These are phyloP conservation scores for Sminthurides bifidus DNA, from an alignment of 1,140 invertebrate genomes.

Conservation along the genomic window DNA sequence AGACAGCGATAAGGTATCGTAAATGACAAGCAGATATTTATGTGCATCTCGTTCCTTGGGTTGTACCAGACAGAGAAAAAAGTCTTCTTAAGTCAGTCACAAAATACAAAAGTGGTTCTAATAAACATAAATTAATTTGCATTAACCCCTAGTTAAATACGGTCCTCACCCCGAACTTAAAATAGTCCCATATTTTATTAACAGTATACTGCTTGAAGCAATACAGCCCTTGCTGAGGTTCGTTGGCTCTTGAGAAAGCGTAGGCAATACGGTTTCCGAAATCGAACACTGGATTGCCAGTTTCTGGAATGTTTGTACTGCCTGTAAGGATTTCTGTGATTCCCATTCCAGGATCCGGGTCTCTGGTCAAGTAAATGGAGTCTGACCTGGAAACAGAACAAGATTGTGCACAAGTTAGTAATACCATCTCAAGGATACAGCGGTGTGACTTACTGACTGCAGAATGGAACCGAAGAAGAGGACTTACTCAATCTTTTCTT, in stretches of 20 bases:
- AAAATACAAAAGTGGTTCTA: neutral
- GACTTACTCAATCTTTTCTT: neutral
- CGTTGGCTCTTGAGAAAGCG: conserved; percentile 29
- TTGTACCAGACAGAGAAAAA: neutral
- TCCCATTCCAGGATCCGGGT: conserved; percentile 29
- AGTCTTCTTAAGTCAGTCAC: conserved; percentile 14
- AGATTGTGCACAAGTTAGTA: neutral
- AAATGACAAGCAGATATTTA: too few relatives aligned
- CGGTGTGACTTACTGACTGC: too few relatives aligned
- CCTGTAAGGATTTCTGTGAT: conserved; percentile 25
- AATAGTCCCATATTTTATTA: conserved; percentile 32
- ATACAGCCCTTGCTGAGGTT: conserved; percentile 29
- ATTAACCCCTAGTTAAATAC: conserved; percentile 22
- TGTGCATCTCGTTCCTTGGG: too few relatives aligned
- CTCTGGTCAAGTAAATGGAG: conserved; percentile 15
- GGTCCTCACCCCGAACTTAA: conserved; percentile 24
- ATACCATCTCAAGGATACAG: neutral
- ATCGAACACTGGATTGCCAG: conserved; percentile 27
- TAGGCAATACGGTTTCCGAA: conserved; percentile 30
- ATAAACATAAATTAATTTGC: neutral
- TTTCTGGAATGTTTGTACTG: conserved; percentile 25
- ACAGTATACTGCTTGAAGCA: conserved; percentile 32
- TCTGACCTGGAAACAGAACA: neutral
- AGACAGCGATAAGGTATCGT: too few relatives aligned
- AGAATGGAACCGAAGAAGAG: too few relatives aligned